Evolutionary conservation across 2,888 invertebrate species (phyloP), one percentile per base, ranked within the genome.

Genomic region (Platycheirus rosarum): DNA sequence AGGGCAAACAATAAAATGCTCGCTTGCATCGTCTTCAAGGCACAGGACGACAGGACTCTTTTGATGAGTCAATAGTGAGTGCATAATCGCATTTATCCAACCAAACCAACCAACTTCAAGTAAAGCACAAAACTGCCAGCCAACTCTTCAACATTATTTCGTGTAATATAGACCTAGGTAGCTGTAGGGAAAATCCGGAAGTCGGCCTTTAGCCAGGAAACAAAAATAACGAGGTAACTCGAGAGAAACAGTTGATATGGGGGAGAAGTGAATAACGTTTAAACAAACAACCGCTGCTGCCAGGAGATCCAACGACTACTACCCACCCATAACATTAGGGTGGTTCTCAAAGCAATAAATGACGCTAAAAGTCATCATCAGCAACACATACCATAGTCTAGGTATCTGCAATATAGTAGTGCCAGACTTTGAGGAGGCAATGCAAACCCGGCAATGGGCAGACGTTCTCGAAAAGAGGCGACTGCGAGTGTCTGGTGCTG

Each of bases 301-400:
- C 9, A 53, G 29, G 42, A n/a, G n/a, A 26, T 42, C 32, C 46
- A 65, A 14, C 42, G 14, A 46, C 40, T 53, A 20, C 68, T 63
- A 66, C 35, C 51, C 20, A 66, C 35, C 51, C 20, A 13, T 42
- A 53, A 14, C 18, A 32, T 66, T 42, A 26, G 57, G 57, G 69
- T 70, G 44, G 62, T 35, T 20, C 40, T 49, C 9, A 66, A 66
- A 73, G 77, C 82, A 82, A 82, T 82, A 82, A 82, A 71, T 73
- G 82, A 82, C 82, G 82, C 49, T 71, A 66, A 77, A 73, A 82
- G 71, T 77, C 77, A 73, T 77, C 71, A 51, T 77, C 77, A 77
- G 71, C 70, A 71, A 55, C 53, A 66, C 77, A 55, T 60, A 69
- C n/a, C 44, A 44, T 18, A 35, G 13, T 16, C 23, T 32, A 51